Conservation (phyloP, 2,888 invertebrate species). For the Helleia helle region DNA sequence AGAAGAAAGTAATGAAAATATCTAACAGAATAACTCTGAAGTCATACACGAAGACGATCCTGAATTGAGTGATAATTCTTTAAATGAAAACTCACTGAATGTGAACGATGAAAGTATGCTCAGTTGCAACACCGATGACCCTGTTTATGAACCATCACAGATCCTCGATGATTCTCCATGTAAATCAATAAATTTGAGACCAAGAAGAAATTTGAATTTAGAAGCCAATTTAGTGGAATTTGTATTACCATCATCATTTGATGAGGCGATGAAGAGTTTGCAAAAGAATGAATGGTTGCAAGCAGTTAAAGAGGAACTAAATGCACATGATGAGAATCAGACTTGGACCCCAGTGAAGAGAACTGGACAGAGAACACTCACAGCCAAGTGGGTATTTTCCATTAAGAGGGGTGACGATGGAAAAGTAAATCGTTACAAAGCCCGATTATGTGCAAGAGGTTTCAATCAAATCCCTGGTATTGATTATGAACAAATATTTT, state of each 20-base stretch:
- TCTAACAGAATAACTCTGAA: slow-evolving; percentile 9
- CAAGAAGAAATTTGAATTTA: slow-evolving; percentile 17
- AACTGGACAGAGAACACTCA: background rate
- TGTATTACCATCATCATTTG: slow-evolving; percentile 19
- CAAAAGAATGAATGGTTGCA: slow-evolving; percentile 18
- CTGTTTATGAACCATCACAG: slow-evolving; percentile 22
- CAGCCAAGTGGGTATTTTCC: slow-evolving; percentile 19
- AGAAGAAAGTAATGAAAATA: slow-evolving; percentile 15
- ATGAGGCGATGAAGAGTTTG: slow-evolving; percentile 20
- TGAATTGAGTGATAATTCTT: background rate
- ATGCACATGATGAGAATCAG: slow-evolving; percentile 1
- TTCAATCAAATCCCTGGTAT: slow-evolving; percentile 18
- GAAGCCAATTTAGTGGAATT: slow-evolving; percentile 24
- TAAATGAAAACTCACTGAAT: slow-evolving; percentile 14
- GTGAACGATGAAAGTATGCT: slow-evolving; percentile 11
- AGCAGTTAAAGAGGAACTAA: background rate
- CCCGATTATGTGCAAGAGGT: slow-evolving; percentile 20
- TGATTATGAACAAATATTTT: slow-evolving; percentile 20
- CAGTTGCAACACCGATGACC: slow-evolving; percentile 16
- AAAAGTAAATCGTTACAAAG: slow-evolving; percentile 12
- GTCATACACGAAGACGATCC: background rate
- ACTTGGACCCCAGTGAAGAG: background rate
- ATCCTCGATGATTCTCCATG: slow-evolving; percentile 13
- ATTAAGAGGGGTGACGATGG: slow-evolving; percentile 18
- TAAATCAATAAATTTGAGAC: slow-evolving; percentile 19